Percentiles rank a stretch among this genome's conserved stretches.
phyloP scores from a whole-genome alignment of 2,113 vertebrate genomes.

The Phrynosoma blainvillii region DNA sequence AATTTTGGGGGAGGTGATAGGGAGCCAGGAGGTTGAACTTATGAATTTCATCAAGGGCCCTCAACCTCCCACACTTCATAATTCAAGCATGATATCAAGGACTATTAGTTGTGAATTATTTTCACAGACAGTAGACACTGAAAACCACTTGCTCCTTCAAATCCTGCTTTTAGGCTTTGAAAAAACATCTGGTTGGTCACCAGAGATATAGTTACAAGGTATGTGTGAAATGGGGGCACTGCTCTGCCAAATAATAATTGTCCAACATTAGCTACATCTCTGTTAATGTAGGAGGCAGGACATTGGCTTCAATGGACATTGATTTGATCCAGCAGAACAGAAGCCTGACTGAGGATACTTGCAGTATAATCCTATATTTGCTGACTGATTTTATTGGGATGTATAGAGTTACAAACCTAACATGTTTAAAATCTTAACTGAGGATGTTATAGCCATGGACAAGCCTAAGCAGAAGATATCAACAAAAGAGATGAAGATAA shows the following conservation, averaged over 20 bases:
- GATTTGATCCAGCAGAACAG: not conserved
- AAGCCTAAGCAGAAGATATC: not conserved
- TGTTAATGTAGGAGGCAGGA: not conserved
- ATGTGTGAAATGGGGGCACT: too few species aligned
- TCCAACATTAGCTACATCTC: too few species aligned
- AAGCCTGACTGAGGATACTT: too few species aligned
- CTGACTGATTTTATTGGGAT: not conserved
- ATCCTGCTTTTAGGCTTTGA: not conserved
- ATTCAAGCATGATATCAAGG: not conserved
- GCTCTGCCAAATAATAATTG: too few species aligned
- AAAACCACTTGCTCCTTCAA: not conserved
- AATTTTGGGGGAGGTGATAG: not conserved
- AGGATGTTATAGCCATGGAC: not conserved
- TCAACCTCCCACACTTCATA: not conserved
- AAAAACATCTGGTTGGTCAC: not conserved
- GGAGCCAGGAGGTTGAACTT: too few species aligned
- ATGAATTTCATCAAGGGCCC: not conserved
- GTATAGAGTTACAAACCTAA: too few species aligned
- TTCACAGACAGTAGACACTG: not conserved
- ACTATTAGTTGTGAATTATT: not conserved
- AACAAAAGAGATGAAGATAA: not conserved
- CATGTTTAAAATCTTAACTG: not conserved
- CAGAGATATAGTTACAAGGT: too few species aligned
- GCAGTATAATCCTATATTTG: not conserved
- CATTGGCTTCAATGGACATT: not conserved